These are phyloP conservation scores for Otis tarda DNA, from an alignment of 2,113 vertebrate species.

Conservation along the genomic window DNA sequence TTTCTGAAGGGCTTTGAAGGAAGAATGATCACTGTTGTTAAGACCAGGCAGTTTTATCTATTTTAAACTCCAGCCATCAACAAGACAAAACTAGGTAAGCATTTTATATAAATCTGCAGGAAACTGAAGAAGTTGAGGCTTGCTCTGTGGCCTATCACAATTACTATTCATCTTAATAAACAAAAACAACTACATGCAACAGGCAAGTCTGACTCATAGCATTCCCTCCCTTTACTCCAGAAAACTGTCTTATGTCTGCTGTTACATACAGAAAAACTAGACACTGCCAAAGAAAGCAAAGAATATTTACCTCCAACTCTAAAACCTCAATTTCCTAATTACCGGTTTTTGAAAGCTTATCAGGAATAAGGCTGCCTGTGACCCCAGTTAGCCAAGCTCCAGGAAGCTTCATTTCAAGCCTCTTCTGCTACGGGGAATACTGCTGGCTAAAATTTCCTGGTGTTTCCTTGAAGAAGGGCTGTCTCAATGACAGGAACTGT, in stretches of 20 bases:
- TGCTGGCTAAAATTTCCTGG: not conserved
- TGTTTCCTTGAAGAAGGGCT: not conserved
- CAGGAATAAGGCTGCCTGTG: not conserved
- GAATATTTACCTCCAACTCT: not conserved
- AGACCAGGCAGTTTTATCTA: not conserved
- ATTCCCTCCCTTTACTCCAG: not conserved
- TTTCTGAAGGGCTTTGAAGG: slow-evolving; percentile 10
- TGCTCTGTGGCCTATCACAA: not conserved
- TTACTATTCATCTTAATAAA: not conserved
- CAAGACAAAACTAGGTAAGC: not conserved
- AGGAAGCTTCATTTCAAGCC: not conserved
- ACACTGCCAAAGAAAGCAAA: not conserved
- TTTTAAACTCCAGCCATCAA: not conserved
- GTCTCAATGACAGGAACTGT: not conserved
- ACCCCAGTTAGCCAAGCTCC: not conserved
- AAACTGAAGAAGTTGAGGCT: not conserved
- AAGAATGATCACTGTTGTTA: not conserved
- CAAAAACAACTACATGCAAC: not conserved
- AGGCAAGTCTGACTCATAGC: not conserved
- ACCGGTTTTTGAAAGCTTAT: not conserved
- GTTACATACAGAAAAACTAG: not conserved
- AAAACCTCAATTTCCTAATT: not conserved
- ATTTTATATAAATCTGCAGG: not conserved
- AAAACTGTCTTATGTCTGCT: not conserved
- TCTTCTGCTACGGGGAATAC: not conserved